Evolutionary conservation across 2,797 vertebrate genomes (phyloP).

Genomic region (Aldrovandia affinis): DNA sequence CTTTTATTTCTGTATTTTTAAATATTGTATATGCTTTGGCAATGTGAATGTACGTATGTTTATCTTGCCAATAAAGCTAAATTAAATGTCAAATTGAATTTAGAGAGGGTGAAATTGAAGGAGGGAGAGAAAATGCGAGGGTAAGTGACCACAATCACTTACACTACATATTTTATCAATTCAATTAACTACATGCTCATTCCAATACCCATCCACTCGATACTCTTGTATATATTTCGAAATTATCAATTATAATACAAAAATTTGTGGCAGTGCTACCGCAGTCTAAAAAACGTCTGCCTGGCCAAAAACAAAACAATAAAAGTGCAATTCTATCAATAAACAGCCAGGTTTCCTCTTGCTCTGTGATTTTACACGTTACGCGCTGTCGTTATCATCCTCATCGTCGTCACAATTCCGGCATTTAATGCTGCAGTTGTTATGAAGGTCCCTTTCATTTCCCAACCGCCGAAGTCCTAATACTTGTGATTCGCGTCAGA

Average conservation of each 20-base stretch:
- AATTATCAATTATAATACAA: not conserved
- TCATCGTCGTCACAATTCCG: not conserved
- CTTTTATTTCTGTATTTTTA: not conserved
- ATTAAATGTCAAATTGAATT: not conserved
- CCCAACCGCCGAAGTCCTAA: not conserved
- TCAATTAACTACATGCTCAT: too few species aligned
- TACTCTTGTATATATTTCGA: not conserved
- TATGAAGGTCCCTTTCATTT: constrained; percentile 42
- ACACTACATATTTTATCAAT: not conserved
- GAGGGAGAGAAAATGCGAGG: not conserved
- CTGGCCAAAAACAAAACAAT: not conserved
- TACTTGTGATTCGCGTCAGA: constrained; percentile 22
- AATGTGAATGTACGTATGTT: not conserved
- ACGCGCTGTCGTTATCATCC: not conserved
- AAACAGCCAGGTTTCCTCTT: not conserved
- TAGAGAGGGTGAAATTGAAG: not conserved
- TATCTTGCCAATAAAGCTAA: not conserved
- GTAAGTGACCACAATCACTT: not conserved
- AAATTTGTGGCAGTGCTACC: too few species aligned
- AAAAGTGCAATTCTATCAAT: not conserved
- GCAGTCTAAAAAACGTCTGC: not conserved
- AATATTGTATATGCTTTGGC: not conserved
- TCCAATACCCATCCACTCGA: too few species aligned
- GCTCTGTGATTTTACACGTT: not conserved
- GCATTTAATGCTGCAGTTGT: not conserved